These are phyloP conservation scores for Neosilurus hyrtlii DNA, from an alignment of 2,797 vertebrate species.

Conservation along the genomic window DNA sequence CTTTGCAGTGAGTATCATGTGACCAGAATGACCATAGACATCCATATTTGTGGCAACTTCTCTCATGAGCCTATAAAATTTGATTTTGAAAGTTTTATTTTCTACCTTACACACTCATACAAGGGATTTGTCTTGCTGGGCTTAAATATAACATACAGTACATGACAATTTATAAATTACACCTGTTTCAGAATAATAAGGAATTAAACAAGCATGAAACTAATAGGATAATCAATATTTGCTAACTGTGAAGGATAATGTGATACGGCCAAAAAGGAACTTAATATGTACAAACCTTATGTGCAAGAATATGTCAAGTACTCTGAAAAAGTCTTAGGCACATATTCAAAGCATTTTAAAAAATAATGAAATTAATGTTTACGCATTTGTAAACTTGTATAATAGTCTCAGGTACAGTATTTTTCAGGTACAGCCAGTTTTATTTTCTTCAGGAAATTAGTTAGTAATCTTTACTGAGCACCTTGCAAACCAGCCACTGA, in stretches of 20 bases:
- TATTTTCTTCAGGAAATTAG: too few relatives aligned
- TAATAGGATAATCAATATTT: not conserved
- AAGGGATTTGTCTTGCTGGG: not conserved
- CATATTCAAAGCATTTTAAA: too few relatives aligned
- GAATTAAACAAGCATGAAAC: not conserved
- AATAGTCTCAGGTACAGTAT: too few relatives aligned
- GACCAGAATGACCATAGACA: not conserved
- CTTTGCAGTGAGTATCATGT: not conserved
- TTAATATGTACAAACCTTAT: too few relatives aligned
- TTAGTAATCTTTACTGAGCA: too few relatives aligned
- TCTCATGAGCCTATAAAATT: not conserved
- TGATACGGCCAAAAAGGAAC: not conserved
- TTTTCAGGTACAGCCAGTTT: too few relatives aligned
- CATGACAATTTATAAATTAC: not conserved
- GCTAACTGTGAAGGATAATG: not conserved
- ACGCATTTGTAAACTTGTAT: too few relatives aligned
- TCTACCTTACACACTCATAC: not conserved
- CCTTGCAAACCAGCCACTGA: too few relatives aligned
- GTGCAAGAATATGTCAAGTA: too few relatives aligned
- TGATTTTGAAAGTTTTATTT: too few relatives aligned
- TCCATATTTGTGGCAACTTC: not conserved
- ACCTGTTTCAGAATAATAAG: not conserved
- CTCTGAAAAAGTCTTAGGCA: too few relatives aligned
- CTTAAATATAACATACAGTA: not conserved
- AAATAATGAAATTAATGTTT: too few relatives aligned